phyloP scores from a whole-genome alignment of 1,140 invertebrate species.

The Caenorhabditis tropicalis region DNA sequence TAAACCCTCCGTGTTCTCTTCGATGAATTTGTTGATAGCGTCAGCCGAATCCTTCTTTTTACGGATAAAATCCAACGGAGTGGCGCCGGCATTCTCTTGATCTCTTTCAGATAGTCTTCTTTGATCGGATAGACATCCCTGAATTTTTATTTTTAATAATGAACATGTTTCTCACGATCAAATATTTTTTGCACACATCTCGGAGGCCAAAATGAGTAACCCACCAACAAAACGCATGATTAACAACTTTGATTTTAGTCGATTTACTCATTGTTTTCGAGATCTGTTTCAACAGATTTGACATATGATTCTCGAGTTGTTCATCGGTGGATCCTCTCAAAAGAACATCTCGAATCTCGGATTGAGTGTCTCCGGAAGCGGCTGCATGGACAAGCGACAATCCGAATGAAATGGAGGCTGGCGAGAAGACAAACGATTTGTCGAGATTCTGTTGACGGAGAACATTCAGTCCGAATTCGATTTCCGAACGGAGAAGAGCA shows the following conservation, averaged over 20 bases:
- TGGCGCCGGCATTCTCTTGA: neutral
- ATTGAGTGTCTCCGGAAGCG: neutral
- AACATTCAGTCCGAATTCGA: constrained; percentile 6
- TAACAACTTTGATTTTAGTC: neutral
- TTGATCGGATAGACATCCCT: neutral
- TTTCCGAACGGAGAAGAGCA: neutral
- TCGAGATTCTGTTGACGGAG: neutral
- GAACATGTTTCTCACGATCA: no score
- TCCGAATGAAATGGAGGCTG: constrained; percentile 15
- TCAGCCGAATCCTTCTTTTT: neutral
- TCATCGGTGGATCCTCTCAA: neutral
- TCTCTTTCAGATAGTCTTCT: neutral
- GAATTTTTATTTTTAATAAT: no score
- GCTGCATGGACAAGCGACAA: constrained; percentile 1
- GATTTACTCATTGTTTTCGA: neutral
- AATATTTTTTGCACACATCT: no score
- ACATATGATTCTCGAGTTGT: neutral
- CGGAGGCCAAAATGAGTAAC: no score
- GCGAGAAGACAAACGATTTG: constrained; percentile 41
- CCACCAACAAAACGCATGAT: neutral
- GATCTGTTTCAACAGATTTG: neutral
- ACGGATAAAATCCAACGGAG: neutral
- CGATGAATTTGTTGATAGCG: neutral
- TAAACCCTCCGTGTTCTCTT: neutral
- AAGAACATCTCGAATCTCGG: constrained; percentile 7